phyloP scores from a whole-genome alignment of 2,113 vertebrate genomes.

The Axis porcinus region DNA sequence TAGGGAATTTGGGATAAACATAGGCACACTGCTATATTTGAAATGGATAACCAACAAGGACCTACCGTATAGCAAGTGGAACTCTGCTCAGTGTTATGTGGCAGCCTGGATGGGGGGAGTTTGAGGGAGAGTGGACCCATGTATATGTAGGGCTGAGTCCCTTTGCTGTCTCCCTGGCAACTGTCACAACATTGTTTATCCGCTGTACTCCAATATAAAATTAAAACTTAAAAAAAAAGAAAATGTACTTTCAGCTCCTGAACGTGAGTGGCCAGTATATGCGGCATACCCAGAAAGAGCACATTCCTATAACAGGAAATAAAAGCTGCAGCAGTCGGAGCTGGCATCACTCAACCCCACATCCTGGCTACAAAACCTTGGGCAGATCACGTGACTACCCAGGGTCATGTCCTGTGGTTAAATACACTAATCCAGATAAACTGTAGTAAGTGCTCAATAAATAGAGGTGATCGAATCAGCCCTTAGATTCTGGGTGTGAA shows the following conservation, averaged over 20 bases:
- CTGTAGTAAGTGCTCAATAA: not conserved
- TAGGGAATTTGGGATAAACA: not conserved
- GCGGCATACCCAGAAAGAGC: not conserved
- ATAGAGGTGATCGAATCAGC: accelerated
- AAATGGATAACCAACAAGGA: not conserved
- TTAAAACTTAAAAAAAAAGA: not conserved
- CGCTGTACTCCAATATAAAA: not conserved
- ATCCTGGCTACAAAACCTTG: not conserved
- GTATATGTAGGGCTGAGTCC: not conserved
- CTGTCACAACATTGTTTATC: not conserved
- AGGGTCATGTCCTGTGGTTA: accelerated
- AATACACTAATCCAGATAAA: not conserved
- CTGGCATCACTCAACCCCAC: not conserved
- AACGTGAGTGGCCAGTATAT: accelerated
- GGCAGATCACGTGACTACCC: no score
- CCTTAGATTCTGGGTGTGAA: no score
- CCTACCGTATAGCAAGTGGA: not conserved
- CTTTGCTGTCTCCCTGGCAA: not conserved
- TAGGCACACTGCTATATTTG: not conserved
- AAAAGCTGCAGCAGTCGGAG: not conserved
- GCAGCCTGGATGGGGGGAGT: not conserved
- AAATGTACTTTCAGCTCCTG: not conserved
- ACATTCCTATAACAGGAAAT: no score
- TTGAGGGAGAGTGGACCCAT: not conserved
- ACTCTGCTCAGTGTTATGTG: not conserved